Evolutionary conservation across 2,888 invertebrate genomes (phyloP), one percentile per base, ranked within the genome.

Genomic region (Megastigmus dorsalis): DNA sequence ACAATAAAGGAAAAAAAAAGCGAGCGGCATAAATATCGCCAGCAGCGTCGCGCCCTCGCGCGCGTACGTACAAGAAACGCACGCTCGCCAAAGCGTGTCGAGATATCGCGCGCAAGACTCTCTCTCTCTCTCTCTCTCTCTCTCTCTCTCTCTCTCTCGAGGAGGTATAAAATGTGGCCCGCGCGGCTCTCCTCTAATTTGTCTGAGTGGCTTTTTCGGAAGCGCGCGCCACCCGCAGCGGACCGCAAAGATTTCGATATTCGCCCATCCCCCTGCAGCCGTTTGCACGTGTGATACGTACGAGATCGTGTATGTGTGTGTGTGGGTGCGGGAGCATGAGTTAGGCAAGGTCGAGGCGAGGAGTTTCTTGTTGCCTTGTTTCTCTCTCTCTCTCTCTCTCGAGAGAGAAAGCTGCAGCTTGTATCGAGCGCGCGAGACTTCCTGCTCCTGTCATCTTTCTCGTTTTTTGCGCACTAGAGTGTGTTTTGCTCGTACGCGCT

Each of bases 131-230:
- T n/a, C n/a, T n/a, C n/a, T n/a, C n/a, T n/a, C n/a, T n/a, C n/a
- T n/a, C n/a, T n/a, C n/a, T n/a, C n/a, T n/a, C n/a, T n/a, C n/a
- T n/a, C n/a, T n/a, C n/a, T n/a, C n/a, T n/a, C 3, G 4, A 33
- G n/a, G 18, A 23, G n/a, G 65, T 52, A 50, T 60, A 57, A 62
- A 70, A 66, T 48, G 36, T 75, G 45, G 76, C 70, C 43, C 52
- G 67, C 63, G 38, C 62, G 55, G 69, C 82, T 83, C 85, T 87
- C 71, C 82, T 83, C 85, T 87, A 85, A 87, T 87, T 87, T 86
- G 84, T 84, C 86, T 86, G 86, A 87, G 86, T 86, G 86, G 86
- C 85, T 87, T 87, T 87, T 86, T 85, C 81, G 80, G n/a, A n/a
- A n/a, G n/a, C 70, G 74, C 68, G 57, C 50, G 20, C n/a, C 36